Evolutionary conservation across 2,888 invertebrate species (phyloP), one percentile per base, ranked within the genome.

Genomic region (Apotomis betuletana): DNA sequence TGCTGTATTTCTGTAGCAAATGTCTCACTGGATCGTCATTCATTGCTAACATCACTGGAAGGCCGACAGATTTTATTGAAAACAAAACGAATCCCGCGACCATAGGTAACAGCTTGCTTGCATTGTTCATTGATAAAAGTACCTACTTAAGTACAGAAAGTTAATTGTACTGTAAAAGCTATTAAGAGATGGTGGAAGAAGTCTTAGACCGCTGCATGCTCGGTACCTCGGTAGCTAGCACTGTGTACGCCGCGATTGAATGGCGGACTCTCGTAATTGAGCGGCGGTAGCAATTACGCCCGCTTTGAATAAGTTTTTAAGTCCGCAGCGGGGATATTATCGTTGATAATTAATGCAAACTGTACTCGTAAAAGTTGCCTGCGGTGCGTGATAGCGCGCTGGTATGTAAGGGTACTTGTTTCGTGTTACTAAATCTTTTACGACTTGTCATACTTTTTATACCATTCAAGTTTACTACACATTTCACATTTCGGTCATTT

Each of bases 301-400:
- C 71, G 71, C 61, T 72, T 58, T 58, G 67, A 72, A 72, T 72
- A 72, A 68, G 63, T 68, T 68, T 63, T 72, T 63, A 72, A 72
- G 57, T 68, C 61, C 67, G 62, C 72, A 57, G 61, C 71, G 67
- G 71, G 71, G 67, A 44, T 71, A 67, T 67, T 70, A 57, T 62
- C 71, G 67, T 67, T 67, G 49, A 27, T 46, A 55, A 27, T 54
- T 55, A 54, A 60, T 38, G 52, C 59, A 55, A 67, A 67, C 55
- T 54, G 65, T n/a, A n/a, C n/a, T n/a, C n/a, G n/a, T 57, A 57
- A 61, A 60, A 59, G 60, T 60, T 58, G 62, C 70, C 65, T 44
- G 70, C 70, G 12, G 63, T 58, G 70, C 51, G 70, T 36, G 61
- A 59, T 60, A 57, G 10, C 15, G 6, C 46, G 46, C 57, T 46